Evolutionary conservation across 1,140 invertebrate genomes (phyloP).

Genomic region (Zaprionus camerounensis): DNA sequence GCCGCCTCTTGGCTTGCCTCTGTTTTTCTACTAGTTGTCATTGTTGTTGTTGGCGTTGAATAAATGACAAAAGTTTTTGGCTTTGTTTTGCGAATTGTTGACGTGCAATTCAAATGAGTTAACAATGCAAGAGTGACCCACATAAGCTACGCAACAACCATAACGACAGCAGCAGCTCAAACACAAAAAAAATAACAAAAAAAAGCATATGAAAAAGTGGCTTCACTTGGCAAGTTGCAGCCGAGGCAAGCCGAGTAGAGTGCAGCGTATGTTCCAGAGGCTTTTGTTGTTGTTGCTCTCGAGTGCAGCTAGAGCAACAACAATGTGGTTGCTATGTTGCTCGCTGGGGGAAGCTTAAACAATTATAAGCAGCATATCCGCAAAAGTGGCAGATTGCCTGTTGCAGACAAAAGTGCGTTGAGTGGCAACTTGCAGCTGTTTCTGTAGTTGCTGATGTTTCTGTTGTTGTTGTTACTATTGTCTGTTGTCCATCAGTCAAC

Average conservation of each 20-base stretch:
- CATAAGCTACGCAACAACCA: slow-evolving; percentile 47
- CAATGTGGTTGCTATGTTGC: slow-evolving; percentile 36
- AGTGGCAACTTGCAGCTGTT: slow-evolving; percentile 11
- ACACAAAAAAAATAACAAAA: neutral
- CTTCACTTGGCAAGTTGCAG: slow-evolving; percentile 16
- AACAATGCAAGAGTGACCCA: slow-evolving; percentile 75
- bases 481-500: slow-evolving; percentile 27
- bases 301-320: neutral
- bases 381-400: slow-evolving; percentile 61
- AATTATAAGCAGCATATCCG: slow-evolving; percentile 65
- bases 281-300: slow-evolving; percentile 8
- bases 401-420: slow-evolving; percentile 46
- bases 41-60: slow-evolving; percentile 50
- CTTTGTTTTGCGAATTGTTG: slow-evolving; percentile 79
- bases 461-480: slow-evolving; percentile 1
- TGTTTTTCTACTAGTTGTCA: slow-evolving; percentile 31
- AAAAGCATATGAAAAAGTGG: slow-evolving; percentile 33
- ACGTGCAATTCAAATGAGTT: slow-evolving; percentile 81
- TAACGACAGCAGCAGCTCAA: slow-evolving; percentile 2
- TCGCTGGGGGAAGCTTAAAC: slow-evolving; percentile 34
- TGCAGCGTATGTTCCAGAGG: slow-evolving; percentile 13
- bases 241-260: neutral
- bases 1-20: slow-evolving; percentile 1
- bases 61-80: slow-evolving; percentile 77
- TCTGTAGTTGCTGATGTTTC: neutral